phyloP scores from a whole-genome alignment of 2,888 invertebrate species.

The Malthinus seriepunctatus region DNA sequence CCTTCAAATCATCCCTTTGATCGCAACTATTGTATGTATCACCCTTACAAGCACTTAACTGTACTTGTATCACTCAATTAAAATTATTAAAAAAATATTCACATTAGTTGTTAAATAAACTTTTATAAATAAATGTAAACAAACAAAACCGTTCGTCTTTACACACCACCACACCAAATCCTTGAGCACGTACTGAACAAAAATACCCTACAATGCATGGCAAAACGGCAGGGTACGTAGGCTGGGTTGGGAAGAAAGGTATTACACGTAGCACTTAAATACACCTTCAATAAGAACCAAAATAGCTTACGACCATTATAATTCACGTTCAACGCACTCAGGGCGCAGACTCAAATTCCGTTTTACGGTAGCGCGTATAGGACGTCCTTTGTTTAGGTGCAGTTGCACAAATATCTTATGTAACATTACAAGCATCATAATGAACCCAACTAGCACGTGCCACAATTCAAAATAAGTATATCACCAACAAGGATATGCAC shows the following conservation, averaged over 20 bases:
- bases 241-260: conserved; percentile 23
- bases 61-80: not conserved
- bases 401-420: conserved; percentile 50
- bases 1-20: not conserved
- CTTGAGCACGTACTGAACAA: conserved; percentile 51
- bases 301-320: conserved; percentile 47
- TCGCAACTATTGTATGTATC: not conserved
- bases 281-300: conserved; percentile 47
- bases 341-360: conserved; percentile 35
- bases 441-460: conserved; percentile 16
- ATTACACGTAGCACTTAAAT: conserved; percentile 22
- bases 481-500: not conserved
- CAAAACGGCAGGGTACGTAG: conserved; percentile 36
- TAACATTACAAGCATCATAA: conserved; percentile 35
- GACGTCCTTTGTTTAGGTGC: conserved; percentile 49
- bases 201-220: conserved; percentile 51
- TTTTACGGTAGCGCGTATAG: conserved; percentile 34
- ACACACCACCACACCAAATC: conserved; percentile 47
- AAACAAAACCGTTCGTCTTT: conserved; percentile 49
- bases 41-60: conserved; percentile 1
- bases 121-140: conserved; percentile 48
- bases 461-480: conserved; percentile 1
- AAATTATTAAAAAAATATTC: not conserved
- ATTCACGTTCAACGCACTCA: conserved; percentile 22
- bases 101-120: not conserved